phyloP scores from a whole-genome alignment of 2,888 invertebrate genomes.

The Zele albiditarsus region DNA sequence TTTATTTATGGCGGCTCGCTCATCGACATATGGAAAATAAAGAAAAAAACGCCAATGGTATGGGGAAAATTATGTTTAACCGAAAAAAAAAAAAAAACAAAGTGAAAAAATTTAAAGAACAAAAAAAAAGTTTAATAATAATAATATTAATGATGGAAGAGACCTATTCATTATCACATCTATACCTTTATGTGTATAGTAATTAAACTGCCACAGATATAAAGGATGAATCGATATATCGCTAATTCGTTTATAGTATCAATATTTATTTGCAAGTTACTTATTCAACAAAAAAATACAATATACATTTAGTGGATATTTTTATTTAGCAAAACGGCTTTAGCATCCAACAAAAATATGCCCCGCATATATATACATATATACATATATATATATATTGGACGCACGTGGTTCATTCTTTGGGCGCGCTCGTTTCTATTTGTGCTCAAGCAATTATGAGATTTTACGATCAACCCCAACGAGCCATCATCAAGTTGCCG shows the following conservation, averaged over 20 bases:
- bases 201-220: too few relatives aligned
- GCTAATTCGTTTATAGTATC: not conserved
- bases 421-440: not conserved
- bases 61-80: slow-evolving; percentile 63
- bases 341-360: not conserved
- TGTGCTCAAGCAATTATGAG: slow-evolving; percentile 4
- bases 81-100: slow-evolving; percentile 54
- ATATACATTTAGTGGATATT: slow-evolving; percentile 1
- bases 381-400: not conserved
- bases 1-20: slow-evolving; percentile 70
- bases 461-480: slow-evolving; percentile 20
- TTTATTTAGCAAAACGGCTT: not conserved
- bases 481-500: slow-evolving; percentile 1
- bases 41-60: slow-evolving; percentile 58
- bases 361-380: not conserved
- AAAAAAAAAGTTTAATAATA: not conserved
- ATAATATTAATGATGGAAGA: too few relatives aligned
- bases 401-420: not conserved
- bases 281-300: not conserved
- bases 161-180: too few relatives aligned
- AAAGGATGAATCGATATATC: too few relatives aligned
- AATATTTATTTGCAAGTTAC: not conserved
- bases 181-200: too few relatives aligned
- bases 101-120: not conserved
- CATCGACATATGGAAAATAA: slow-evolving; percentile 58